A percentile compares a stretch with the other conserved stretches of the same genome.
phyloP scores from a whole-genome alignment of 2,888 invertebrate genomes.

The Pheosia tremula region DNA sequence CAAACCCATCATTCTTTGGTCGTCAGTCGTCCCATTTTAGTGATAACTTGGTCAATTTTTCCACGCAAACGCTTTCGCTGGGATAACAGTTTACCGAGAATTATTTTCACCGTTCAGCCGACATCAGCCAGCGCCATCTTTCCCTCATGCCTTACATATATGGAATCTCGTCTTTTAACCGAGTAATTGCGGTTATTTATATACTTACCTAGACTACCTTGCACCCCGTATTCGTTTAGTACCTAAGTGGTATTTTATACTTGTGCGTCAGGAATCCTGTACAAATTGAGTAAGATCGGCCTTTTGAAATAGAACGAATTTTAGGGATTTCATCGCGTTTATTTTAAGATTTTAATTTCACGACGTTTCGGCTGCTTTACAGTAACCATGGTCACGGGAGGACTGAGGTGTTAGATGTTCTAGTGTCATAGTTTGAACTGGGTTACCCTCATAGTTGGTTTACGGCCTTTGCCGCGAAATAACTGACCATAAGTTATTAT shows the following conservation, averaged over 20 bases:
- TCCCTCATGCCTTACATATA: conserved; percentile 48
- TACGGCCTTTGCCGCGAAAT: too few species aligned
- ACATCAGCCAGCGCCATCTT: conserved; percentile 29
- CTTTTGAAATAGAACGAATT: too few species aligned
- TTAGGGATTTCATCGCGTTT: too few species aligned
- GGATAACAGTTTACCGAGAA: conserved; percentile 52
- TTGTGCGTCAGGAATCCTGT: not conserved
- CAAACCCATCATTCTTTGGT: too few species aligned
- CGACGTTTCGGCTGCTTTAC: too few species aligned
- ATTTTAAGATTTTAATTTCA: too few species aligned
- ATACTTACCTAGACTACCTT: conserved; percentile 1
- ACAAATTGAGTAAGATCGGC: too few species aligned
- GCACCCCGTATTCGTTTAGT: not conserved
- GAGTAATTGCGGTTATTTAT: conserved; percentile 42
- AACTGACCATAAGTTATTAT: too few species aligned
- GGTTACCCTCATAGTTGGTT: too few species aligned
- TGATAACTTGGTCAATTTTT: not conserved
- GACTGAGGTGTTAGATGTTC: too few species aligned
- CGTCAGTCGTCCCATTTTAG: not conserved
- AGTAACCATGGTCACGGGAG: too few species aligned
- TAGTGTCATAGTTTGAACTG: too few species aligned
- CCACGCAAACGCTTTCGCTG: conserved; percentile 9
- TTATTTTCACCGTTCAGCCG: conserved; percentile 52
- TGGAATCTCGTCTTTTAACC: conserved; percentile 51
- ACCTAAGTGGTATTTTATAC: conserved; percentile 12